Evolutionary conservation across 2,797 vertebrate genomes (phyloP), one percentile per base, ranked within the genome.

Genomic region (Triplophysa bombifrons): DNA sequence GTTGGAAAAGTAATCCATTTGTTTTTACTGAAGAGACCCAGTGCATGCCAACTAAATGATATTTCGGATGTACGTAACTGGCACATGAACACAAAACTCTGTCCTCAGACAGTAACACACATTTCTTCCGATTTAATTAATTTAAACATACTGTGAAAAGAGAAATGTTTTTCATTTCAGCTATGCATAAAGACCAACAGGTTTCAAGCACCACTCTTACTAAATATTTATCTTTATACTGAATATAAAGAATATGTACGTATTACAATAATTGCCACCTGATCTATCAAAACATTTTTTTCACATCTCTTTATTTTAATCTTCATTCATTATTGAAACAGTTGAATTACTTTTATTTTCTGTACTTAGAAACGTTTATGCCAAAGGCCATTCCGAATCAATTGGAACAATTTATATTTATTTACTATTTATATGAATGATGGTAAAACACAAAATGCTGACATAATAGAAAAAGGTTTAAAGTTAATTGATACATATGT

Each of bases 401-500:
- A 30, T 78, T 61, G n/a, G 4, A 10, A 60, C 25, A 56, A 30
- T 30, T 68, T 55, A 60, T 72, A 81, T 84, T 66, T 78, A 80
- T 79, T 76, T 75, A 67, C 25, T 72, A 61, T 69, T 63, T 84
- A 81, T 83, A 86, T 86, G 82, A 82, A 87, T 80, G 83, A 70
- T 3, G 34, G 72, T 76, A 76, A 69, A 76, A 85, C 83, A 72
- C 85, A 85, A 89, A 90, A 91, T 85, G 84, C 83, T 84, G 87
- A 80, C 25, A 66, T 91, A 89, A 92, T 90, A 86, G 88, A 91
- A 87, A 85, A 55, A 87, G 89, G 90, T 88, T 89, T 89, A 86
- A 86, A 88, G 90, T 91, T 93, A 93, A 92, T 91, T 92, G 91
- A 90, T 91, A 92, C 89, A 89, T 88, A 88, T 88, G 80, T 85